These are phyloP conservation scores for Cotesia glomerata DNA, from an alignment of 1,140 invertebrate species.

Conservation along the genomic window DNA sequence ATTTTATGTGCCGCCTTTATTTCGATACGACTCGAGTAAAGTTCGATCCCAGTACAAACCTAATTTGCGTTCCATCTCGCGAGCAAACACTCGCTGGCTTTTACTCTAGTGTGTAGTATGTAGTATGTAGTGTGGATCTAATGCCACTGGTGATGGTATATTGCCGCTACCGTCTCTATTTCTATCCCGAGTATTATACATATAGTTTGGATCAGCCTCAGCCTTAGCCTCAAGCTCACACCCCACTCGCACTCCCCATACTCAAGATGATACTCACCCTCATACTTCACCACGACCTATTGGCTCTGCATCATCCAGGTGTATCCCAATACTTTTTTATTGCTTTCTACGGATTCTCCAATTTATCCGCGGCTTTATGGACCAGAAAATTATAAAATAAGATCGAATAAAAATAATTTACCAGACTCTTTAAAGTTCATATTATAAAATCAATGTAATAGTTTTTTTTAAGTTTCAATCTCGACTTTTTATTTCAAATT, in stretches of 20 bases:
- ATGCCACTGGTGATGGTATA: too few relatives aligned
- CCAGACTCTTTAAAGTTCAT: too few relatives aligned
- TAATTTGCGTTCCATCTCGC: slow-evolving; percentile 61
- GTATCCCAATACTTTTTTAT: neutral
- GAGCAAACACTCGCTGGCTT: slow-evolving; percentile 51
- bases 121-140: neutral
- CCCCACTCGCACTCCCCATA: neutral
- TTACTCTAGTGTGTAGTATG: neutral
- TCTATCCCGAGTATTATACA: too few relatives aligned
- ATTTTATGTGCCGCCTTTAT: slow-evolving; percentile 58
- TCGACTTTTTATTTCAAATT: too few relatives aligned
- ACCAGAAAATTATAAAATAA: too few relatives aligned
- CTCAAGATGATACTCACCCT: neutral
- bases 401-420: too few relatives aligned
- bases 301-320: neutral
- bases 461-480: too few relatives aligned
- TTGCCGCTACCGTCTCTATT: too few relatives aligned
- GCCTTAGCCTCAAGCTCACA: neutral
- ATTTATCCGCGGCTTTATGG: neutral
- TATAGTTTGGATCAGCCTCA: too few relatives aligned
- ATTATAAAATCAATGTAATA: too few relatives aligned
- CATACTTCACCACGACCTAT: neutral
- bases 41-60: slow-evolving; percentile 56
- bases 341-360: neutral
- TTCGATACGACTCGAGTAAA: slow-evolving; percentile 51